Evolutionary conservation across 2,888 invertebrate genomes (phyloP).

Genomic region (Sepioteuthis lessoniana): DNA sequence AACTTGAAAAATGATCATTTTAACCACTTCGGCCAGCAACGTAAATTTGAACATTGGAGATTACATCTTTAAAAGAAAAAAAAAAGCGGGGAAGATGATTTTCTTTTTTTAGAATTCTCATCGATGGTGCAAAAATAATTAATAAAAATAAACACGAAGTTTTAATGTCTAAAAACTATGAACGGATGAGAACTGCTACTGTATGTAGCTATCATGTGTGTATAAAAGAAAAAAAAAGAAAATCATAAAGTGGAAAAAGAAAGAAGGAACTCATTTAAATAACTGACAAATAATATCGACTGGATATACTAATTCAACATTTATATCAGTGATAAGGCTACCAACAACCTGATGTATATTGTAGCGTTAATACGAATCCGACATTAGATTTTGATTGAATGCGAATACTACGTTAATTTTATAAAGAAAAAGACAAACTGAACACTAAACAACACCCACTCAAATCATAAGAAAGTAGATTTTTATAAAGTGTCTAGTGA

Average conservation of each 20-base stretch:
- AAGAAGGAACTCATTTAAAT: too few relatives aligned
- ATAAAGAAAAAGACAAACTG: background rate
- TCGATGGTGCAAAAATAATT: background rate
- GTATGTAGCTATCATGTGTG: too few relatives aligned
- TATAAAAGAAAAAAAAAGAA: too few relatives aligned
- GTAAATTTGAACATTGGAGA: background rate
- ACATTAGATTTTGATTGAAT: too few relatives aligned
- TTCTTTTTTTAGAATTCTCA: too few relatives aligned
- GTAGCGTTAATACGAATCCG: too few relatives aligned
- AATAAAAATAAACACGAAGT: background rate
- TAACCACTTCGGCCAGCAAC: background rate
- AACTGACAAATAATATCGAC: too few relatives aligned
- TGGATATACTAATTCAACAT: too few relatives aligned
- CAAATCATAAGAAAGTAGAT: background rate
- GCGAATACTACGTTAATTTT: background rate
- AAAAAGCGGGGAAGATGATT: background rate
- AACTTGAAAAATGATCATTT: background rate
- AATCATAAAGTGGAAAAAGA: background rate
- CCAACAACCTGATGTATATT: too few relatives aligned
- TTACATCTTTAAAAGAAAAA: background rate
- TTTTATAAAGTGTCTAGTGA: background rate
- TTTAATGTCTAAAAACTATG: background rate
- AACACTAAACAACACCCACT: background rate
- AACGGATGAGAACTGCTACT: background rate
- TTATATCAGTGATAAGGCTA: too few relatives aligned